Conservation (phyloP, 2,888 invertebrate species). For the Gymnoscelis rufifasciata region DNA sequence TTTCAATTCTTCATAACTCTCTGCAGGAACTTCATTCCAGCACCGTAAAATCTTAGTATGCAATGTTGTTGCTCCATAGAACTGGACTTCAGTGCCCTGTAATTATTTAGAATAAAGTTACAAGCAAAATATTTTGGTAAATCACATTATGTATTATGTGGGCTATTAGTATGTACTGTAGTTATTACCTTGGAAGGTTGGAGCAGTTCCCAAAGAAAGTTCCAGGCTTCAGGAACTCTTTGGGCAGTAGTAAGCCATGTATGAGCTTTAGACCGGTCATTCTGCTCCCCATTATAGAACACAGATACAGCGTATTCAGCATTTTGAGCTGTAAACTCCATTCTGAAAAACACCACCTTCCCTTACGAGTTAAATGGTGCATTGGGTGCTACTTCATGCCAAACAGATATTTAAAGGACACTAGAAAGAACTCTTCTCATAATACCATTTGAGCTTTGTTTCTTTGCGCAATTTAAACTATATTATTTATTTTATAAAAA, state of each 20-base stretch:
- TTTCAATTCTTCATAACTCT: conserved; percentile 87
- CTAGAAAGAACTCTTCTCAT: no score
- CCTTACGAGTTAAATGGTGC: background rate
- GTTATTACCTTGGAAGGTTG: conserved; percentile 85
- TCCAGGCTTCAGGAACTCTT: conserved; percentile 93
- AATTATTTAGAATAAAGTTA: conserved; percentile 25
- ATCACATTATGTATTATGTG: no score
- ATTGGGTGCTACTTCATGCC: conserved; percentile 9
- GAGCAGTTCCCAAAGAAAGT: conserved; percentile 93
- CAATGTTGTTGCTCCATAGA: conserved; percentile 94
- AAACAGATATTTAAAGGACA: background rate
- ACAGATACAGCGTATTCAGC: conserved; percentile 84
- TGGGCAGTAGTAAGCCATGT: conserved; percentile 92
- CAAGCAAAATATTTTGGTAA: background rate
- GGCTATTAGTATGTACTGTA: background rate
- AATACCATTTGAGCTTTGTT: no score
- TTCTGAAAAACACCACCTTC: conserved; percentile 35
- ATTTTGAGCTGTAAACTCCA: conserved; percentile 82
- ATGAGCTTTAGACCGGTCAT: conserved; percentile 87
- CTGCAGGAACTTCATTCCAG: conserved; percentile 91
- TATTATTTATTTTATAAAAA: no score
- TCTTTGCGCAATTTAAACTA: no score
- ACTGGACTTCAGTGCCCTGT: conserved; percentile 92
- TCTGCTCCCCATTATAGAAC: conserved; percentile 81
- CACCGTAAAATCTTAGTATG: conserved; percentile 92